Evolutionary conservation across 2,797 vertebrate genomes (phyloP).

Genomic region (Microctenopoma lineatum): DNA sequence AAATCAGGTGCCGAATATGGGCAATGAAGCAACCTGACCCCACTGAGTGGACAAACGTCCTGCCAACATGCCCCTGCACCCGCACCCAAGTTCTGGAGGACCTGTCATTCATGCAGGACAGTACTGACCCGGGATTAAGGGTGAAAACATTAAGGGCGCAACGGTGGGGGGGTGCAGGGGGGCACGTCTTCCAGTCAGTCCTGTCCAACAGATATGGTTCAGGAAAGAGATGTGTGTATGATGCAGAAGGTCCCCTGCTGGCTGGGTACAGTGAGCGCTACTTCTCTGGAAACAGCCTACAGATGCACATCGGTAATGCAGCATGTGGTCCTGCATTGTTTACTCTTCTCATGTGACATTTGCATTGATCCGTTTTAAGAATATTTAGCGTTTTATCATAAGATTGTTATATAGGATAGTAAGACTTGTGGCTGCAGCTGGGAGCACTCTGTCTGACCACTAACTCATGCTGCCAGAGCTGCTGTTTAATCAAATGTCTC

Average conservation of each 20-base stretch:
- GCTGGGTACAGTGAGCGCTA: constrained; percentile 85
- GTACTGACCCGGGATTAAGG: constrained; percentile 36
- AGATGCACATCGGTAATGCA: constrained; percentile 82
- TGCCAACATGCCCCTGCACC: constrained; percentile 84
- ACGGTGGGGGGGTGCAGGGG: constrained; percentile 74
- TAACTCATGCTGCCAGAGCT: neutral
- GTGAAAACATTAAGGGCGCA: constrained; percentile 70
- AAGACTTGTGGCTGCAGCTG: neutral
- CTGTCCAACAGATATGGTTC: constrained; percentile 78
- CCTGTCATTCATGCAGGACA: constrained; percentile 78
- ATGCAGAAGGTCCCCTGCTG: constrained; percentile 82
- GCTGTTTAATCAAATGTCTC: constrained; percentile 1
- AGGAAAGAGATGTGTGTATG: constrained; percentile 85
- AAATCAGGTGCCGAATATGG: constrained; percentile 82
- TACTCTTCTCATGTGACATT: too few species aligned
- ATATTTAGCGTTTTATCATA: too few species aligned
- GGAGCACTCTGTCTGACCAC: neutral
- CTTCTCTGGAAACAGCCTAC: constrained; percentile 66
- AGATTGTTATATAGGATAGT: too few species aligned
- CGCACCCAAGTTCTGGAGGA: constrained; percentile 80
- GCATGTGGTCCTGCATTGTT: neutral
- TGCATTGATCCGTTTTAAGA: too few species aligned
- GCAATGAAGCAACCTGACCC: constrained; percentile 79
- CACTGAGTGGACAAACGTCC: constrained; percentile 68
- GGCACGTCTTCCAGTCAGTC: constrained; percentile 78